phyloP scores from a whole-genome alignment of 2,113 vertebrate genomes.

The Corydoras sp. region DNA sequence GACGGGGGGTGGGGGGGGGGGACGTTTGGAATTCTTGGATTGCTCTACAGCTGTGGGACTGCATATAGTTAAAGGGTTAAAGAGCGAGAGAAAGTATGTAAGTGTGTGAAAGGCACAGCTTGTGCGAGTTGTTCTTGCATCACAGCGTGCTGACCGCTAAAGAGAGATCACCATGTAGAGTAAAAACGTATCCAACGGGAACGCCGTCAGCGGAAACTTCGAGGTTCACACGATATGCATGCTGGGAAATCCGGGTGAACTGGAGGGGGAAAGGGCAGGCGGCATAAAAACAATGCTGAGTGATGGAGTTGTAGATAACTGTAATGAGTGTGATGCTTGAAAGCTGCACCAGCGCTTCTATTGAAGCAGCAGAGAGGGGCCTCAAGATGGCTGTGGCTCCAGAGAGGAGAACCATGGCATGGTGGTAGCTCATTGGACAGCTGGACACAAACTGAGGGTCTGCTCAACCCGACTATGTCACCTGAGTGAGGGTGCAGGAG shows the following conservation, averaged over 20 bases:
- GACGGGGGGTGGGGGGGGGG: constrained; percentile 23
- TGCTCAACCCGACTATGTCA: too few relatives aligned
- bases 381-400: too few relatives aligned
- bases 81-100: constrained; percentile 14
- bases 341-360: too few relatives aligned
- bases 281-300: constrained; percentile 39
- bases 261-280: constrained; percentile 39
- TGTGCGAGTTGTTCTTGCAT: background rate
- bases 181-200: constrained; percentile 26
- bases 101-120: background rate
- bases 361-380: too few relatives aligned
- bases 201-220: constrained; percentile 34
- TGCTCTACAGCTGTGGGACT: constrained; percentile 48
- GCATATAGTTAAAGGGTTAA: constrained; percentile 25
- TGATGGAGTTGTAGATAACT: background rate
- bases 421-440: too few relatives aligned
- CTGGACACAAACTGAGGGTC: too few relatives aligned
- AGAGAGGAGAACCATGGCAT: too few relatives aligned
- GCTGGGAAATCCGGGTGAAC: constrained; percentile 46
- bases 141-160: too few relatives aligned
- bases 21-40: constrained; percentile 38
- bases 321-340: too few relatives aligned
- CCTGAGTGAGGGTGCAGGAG: too few relatives aligned
- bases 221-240: constrained; percentile 51
- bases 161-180: too few relatives aligned